Conservation (phyloP, 2,888 invertebrate species). For the Morpho deidamia region DNA sequence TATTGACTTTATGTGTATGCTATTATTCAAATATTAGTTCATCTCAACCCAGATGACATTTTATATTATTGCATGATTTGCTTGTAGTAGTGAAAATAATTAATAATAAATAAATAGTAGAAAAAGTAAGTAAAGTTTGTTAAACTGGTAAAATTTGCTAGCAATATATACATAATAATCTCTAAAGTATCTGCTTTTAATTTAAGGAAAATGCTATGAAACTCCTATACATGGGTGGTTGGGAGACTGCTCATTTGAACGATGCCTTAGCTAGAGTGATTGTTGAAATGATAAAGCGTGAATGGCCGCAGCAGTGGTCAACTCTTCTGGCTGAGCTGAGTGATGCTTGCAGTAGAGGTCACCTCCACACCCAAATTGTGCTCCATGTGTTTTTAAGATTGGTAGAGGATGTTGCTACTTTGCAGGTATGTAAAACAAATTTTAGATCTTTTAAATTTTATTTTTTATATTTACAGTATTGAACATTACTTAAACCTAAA, state of each 20-base stretch:
- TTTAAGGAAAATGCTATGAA: conserved; percentile 91
- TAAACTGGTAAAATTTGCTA: no score
- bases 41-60: no score
- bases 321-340: conserved; percentile 89
- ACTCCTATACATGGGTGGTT: conserved; percentile 86
- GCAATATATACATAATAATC: no score
- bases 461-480: background rate
- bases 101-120: no score
- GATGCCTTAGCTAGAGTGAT: conserved; percentile 93
- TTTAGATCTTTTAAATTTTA: no score
- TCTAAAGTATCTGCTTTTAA: no score
- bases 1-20: no score
- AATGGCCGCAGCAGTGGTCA: conserved; percentile 99
- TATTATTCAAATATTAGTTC: no score
- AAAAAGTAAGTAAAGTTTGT: no score
- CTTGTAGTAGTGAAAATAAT: no score
- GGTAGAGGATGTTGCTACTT: conserved; percentile 94
- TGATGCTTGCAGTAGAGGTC: conserved; percentile 88
- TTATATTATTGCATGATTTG: no score
- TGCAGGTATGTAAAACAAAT: conserved; percentile 83
- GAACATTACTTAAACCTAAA: no score
- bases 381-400: conserved; percentile 92
- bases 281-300: conserved; percentile 97
- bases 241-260: conserved; percentile 87
- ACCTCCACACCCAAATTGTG: conserved; percentile 93